phyloP scores from a whole-genome alignment of 2,888 invertebrate genomes.

The Leptothorax acervorum region DNA sequence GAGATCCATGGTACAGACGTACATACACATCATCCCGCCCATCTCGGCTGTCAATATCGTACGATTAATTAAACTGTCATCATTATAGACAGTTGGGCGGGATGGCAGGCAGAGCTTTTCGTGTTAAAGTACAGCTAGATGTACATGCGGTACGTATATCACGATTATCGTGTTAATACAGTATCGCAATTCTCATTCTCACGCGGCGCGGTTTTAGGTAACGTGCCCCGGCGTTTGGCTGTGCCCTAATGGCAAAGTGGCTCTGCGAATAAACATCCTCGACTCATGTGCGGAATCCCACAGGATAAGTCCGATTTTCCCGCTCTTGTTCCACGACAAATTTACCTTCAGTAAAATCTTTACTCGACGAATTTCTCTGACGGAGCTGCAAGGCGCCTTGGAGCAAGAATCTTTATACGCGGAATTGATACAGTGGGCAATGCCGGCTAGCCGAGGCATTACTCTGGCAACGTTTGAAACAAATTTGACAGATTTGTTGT shows the following conservation, averaged over 20 bases:
- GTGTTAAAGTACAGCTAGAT: conserved; percentile 81
- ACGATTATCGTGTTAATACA: neutral
- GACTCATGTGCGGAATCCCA: conserved; percentile 90
- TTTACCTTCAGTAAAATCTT: conserved; percentile 90
- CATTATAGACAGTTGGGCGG: neutral
- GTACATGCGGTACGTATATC: conserved; percentile 82
- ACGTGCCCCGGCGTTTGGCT: conserved; percentile 96
- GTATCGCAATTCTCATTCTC: neutral
- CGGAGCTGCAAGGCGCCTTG: conserved; percentile 86
- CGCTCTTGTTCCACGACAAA: conserved; percentile 90
- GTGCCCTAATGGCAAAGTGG: conserved; percentile 92
- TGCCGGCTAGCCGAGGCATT: conserved; percentile 83
- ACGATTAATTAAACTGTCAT: conserved; percentile 8
- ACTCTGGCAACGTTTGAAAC: conserved; percentile 89
- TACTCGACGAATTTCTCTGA: conserved; percentile 84
- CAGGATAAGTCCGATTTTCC: conserved; percentile 90
- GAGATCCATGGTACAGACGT: too few species aligned
- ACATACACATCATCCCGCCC: too few species aligned
- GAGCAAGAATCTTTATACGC: conserved; percentile 88
- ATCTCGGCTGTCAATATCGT: neutral
- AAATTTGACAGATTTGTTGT: conserved; percentile 89
- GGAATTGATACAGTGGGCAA: conserved; percentile 89
- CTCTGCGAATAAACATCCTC: conserved; percentile 90
- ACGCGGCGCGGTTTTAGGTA: conserved; percentile 86
- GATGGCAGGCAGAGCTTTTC: conserved; percentile 83